These are phyloP conservation scores for Drosophila gaucha DNA, from an alignment of 2,888 invertebrate genomes.

Conservation along the genomic window DNA sequence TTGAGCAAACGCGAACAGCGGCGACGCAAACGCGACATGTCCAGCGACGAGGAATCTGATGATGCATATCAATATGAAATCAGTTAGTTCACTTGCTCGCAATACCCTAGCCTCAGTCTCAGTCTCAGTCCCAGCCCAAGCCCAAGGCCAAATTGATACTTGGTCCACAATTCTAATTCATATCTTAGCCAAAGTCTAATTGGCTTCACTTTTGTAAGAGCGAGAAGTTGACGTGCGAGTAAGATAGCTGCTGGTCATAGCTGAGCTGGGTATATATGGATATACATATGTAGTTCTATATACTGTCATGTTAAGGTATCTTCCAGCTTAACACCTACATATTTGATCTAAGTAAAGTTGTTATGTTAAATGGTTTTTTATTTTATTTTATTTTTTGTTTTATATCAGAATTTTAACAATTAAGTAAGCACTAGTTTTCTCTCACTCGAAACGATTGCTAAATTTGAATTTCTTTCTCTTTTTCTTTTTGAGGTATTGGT, in stretches of 20 bases:
- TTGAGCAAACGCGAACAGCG: constrained; percentile 83
- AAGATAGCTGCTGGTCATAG: background rate
- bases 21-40: constrained; percentile 81
- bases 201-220: background rate
- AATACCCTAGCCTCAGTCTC: background rate
- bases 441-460: constrained; percentile 14
- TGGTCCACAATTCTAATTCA: constrained; percentile 17
- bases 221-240: constrained; percentile 4
- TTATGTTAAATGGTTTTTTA: background rate
- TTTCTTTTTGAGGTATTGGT: background rate
- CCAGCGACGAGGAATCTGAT: constrained; percentile 85
- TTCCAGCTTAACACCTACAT: background rate
- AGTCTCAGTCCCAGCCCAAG: constrained; percentile 7
- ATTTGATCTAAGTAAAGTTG: background rate
- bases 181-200: constrained; percentile 5
- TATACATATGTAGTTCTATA: background rate
- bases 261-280: background rate
- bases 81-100: constrained; percentile 57
- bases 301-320: background rate
- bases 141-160: constrained; percentile 5
- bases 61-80: constrained; percentile 80
- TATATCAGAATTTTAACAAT: background rate
- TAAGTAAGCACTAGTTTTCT: constrained; percentile 28
- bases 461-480: background rate
- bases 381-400: background rate